A percentile compares a stretch with the other conserved stretches of the same genome.
Conservation (phyloP, 2,888 invertebrate species). For the Polietes domitor region DNA sequence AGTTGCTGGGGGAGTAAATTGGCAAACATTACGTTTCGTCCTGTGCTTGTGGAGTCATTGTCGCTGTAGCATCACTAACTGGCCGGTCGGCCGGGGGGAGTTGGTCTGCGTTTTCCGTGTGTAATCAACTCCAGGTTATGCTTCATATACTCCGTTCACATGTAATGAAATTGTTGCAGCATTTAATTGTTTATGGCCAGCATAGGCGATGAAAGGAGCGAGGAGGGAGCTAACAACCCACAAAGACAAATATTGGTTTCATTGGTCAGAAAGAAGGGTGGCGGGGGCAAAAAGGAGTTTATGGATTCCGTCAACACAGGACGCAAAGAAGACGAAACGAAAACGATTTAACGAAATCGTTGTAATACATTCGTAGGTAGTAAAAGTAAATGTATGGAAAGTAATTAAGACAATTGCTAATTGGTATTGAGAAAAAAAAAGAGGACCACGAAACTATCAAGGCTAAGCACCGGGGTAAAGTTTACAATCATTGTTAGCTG, state of each 20-base stretch:
- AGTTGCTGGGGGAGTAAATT: conserved; percentile 32
- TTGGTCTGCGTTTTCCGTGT: neutral
- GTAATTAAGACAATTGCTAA: conserved; percentile 67
- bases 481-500: too few relatives aligned
- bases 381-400: conserved; percentile 65
- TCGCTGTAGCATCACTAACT: conserved; percentile 23
- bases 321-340: too few relatives aligned
- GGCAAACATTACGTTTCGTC: conserved; percentile 31
- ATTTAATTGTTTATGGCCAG: conserved; percentile 64
- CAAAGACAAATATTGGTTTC: conserved; percentile 41
- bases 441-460: too few relatives aligned
- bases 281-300: too few relatives aligned
- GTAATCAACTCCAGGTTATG: conserved; percentile 59
- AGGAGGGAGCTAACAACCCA: neutral
- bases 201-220: conserved; percentile 25
- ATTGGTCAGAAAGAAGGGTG: too few relatives aligned
- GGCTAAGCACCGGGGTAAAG: too few relatives aligned
- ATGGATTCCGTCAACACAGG: neutral
- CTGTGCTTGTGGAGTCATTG: neutral
- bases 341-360: conserved; percentile 32
- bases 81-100: neutral
- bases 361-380: conserved; percentile 45
- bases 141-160: conserved; percentile 57
- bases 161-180: conserved; percentile 64
- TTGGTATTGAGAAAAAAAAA: conserved; percentile 62